Conservation (phyloP, 2,888 invertebrate genomes). For the Sarcophaga subvicina region DNA sequence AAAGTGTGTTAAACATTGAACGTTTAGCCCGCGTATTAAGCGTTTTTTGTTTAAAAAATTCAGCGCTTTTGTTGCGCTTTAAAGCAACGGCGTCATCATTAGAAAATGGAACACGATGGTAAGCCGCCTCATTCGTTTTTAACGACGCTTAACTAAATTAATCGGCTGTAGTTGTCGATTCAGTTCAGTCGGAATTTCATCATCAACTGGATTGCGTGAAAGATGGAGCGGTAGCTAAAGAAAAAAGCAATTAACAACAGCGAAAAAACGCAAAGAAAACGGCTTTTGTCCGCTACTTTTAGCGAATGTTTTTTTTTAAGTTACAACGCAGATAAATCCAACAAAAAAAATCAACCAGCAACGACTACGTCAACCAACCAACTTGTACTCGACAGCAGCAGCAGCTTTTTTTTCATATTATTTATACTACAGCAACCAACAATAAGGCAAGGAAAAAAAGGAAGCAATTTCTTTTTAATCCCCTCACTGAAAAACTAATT, state of each 20-base stretch:
- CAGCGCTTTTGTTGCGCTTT: too few species aligned
- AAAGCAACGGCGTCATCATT: background rate
- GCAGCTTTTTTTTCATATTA: slow-evolving; percentile 55
- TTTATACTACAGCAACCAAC: slow-evolving; percentile 33
- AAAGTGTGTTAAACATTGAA: too few species aligned
- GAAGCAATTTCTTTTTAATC: slow-evolving; percentile 54
- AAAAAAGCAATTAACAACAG: slow-evolving; percentile 75
- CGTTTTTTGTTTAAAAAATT: too few species aligned
- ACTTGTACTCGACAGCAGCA: slow-evolving; percentile 55
- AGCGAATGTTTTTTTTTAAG: slow-evolving; percentile 83
- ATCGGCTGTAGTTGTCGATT: slow-evolving; percentile 2
- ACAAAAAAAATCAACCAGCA: slow-evolving; percentile 50
- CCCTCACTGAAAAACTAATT: slow-evolving; percentile 41
- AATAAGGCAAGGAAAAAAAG: slow-evolving; percentile 50
- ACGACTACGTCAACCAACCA: slow-evolving; percentile 57
- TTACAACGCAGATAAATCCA: slow-evolving; percentile 68
- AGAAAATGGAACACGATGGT: background rate
- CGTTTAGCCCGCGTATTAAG: too few species aligned
- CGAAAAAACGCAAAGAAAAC: slow-evolving; percentile 81
- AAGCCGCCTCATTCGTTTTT: background rate
- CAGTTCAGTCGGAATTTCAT: slow-evolving; percentile 79
- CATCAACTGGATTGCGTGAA: slow-evolving; percentile 79
- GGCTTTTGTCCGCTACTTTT: slow-evolving; percentile 83
- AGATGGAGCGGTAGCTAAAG: slow-evolving; percentile 82
- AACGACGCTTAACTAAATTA: background rate